These are phyloP conservation scores for Lordiphosa clarofinis DNA, from an alignment of 1,140 invertebrate genomes.

Conservation along the genomic window DNA sequence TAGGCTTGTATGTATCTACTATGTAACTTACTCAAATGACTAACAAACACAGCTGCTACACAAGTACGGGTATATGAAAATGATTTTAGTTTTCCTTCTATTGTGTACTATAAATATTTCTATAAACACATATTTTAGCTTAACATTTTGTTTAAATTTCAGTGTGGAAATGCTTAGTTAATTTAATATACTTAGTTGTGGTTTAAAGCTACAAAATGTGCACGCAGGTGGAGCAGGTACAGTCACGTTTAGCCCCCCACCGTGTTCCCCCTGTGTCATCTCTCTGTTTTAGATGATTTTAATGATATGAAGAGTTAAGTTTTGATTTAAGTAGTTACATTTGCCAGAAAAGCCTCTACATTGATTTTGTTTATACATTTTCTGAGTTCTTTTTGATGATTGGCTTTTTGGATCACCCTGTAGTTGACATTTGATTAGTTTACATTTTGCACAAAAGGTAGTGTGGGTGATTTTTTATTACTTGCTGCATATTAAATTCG, in stretches of 20 bases:
- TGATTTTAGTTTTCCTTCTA: no score
- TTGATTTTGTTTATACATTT: conserved; percentile 29
- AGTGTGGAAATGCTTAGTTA: no score
- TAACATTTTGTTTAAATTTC: no score
- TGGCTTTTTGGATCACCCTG: conserved; percentile 40
- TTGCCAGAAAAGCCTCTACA: conserved; percentile 19
- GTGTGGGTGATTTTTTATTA: conserved; percentile 6
- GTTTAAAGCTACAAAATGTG: no score
- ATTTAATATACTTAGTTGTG: no score
- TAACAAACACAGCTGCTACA: conserved; percentile 49
- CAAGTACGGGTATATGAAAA: neutral
- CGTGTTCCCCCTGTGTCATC: neutral
- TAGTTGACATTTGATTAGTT: conserved; percentile 32
- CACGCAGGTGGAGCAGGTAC: no score
- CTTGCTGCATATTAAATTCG: conserved; percentile 51
- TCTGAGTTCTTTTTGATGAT: conserved; percentile 9
- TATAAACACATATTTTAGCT: no score
- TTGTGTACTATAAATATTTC: no score
- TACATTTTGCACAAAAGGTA: conserved; percentile 15
- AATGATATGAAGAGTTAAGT: conserved; percentile 34
- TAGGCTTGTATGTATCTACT: no score
- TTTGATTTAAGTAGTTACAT: conserved; percentile 15
- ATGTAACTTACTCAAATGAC: conserved; percentile 24
- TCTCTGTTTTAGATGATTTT: neutral
- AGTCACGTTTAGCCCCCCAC: neutral